Evolutionary conservation across 2,888 invertebrate genomes (phyloP).

Genomic region (Nephrocerus scutellatus): DNA sequence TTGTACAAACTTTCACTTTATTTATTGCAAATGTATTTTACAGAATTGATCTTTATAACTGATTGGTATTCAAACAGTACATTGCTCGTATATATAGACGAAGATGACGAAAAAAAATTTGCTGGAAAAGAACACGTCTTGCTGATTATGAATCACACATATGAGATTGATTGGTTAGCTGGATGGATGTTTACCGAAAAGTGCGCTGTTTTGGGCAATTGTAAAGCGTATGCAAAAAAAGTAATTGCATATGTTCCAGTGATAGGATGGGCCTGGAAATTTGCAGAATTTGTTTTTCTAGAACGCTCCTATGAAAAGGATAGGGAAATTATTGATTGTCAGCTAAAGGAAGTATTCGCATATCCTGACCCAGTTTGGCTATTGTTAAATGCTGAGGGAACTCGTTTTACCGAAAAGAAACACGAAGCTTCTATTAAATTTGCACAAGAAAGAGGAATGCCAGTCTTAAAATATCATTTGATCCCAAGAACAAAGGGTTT

Average conservation of each 20-base stretch:
- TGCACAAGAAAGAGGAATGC: conserved; percentile 77
- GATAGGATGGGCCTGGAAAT: conserved; percentile 95
- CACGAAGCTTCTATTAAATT: conserved; percentile 82
- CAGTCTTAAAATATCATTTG: conserved; percentile 79
- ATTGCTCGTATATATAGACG: conserved; percentile 67
- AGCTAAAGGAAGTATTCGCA: conserved; percentile 73
- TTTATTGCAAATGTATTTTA: conserved; percentile 17
- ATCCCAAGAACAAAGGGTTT: conserved; percentile 95
- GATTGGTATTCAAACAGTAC: conserved; percentile 89
- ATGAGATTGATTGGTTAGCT: conserved; percentile 93
- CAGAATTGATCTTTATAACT: conserved; percentile 85
- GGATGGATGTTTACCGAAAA: conserved; percentile 88
- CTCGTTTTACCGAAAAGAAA: conserved; percentile 80
- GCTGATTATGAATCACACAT: conserved; percentile 89
- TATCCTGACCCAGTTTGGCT: conserved; percentile 90
- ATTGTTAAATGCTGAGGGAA: conserved; percentile 87
- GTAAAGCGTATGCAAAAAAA: conserved; percentile 93
- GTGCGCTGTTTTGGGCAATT: conserved; percentile 77
- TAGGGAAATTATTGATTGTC: conserved; percentile 69
- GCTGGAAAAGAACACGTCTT: conserved; percentile 84
- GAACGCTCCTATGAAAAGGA: conserved; percentile 90
- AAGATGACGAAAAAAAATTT: conserved; percentile 68
- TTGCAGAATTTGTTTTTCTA: conserved; percentile 89
- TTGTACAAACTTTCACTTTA: background rate
- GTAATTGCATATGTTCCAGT: conserved; percentile 84